These are phyloP conservation scores for Muscicapa striata DNA, from an alignment of 2,797 vertebrate species.

Conservation along the genomic window DNA sequence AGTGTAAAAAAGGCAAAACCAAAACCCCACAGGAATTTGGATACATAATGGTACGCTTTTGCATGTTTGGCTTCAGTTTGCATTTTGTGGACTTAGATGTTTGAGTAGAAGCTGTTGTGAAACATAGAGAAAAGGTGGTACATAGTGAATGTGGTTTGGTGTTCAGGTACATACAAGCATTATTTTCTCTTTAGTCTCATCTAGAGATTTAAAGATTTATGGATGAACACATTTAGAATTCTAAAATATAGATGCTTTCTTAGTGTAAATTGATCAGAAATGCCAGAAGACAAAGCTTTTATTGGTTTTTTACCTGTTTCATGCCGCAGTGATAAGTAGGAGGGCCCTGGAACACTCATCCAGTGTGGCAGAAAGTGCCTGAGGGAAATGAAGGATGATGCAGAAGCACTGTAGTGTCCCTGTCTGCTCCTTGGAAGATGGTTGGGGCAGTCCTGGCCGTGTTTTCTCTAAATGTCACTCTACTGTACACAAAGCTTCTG, in stretches of 20 bases:
- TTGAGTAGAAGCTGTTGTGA: neutral
- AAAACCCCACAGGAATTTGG: neutral
- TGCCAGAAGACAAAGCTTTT: neutral
- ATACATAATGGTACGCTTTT: neutral
- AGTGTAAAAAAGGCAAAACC: neutral
- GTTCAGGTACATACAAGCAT: fast-evolving
- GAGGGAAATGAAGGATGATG: neutral
- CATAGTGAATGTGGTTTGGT: fast-evolving
- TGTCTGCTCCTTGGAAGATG: neutral
- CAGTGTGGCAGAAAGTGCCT: neutral
- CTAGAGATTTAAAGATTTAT: neutral
- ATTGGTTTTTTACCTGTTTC: neutral
- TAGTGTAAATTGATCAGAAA: neutral
- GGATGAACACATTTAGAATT: neutral
- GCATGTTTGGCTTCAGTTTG: neutral
- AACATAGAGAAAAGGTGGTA: neutral
- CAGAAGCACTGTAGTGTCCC: neutral
- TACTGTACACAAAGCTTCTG: neutral
- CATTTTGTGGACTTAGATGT: neutral
- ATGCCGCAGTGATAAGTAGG: neutral
- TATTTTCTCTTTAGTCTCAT: neutral
- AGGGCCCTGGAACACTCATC: neutral
- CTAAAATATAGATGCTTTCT: neutral
- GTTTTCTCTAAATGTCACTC: neutral
- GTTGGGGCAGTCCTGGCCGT: neutral